phyloP scores from a whole-genome alignment of 2,888 invertebrate species.

The Achlya flavicornis region DNA sequence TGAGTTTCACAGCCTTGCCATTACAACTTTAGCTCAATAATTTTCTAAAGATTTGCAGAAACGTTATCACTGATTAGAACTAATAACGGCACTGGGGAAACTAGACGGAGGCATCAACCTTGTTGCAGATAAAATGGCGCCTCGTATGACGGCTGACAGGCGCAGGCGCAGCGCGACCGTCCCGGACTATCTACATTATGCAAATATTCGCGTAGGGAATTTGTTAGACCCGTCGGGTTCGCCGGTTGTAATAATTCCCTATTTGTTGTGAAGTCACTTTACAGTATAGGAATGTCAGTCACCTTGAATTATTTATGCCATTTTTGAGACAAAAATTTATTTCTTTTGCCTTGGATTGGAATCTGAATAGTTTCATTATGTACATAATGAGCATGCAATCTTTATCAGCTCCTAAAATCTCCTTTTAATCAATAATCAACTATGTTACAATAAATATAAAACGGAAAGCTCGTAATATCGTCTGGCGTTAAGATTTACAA shows the following conservation, averaged over 20 bases:
- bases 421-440: conserved; percentile 17
- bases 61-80: conserved; percentile 46
- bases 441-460: conserved; percentile 35
- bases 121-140: conserved; percentile 48
- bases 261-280: conserved; percentile 11
- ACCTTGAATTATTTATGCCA: background rate
- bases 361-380: background rate
- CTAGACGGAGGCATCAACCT: conserved; percentile 41
- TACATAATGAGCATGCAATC: background rate
- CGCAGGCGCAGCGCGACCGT: conserved; percentile 18
- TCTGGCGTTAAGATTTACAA: conserved; percentile 46
- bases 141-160: conserved; percentile 42
- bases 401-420: conserved; percentile 4
- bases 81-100: conserved; percentile 47
- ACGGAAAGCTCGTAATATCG: conserved; percentile 26
- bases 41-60: conserved; percentile 26
- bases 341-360: background rate
- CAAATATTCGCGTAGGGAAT: conserved; percentile 37
- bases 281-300: background rate
- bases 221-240: conserved; percentile 26
- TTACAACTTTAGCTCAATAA: background rate
- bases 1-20: background rate
- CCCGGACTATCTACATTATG: conserved; percentile 43
- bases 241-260: conserved; percentile 33
- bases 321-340: background rate